Conservation (phyloP, 1,140 invertebrate genomes). For the Drosophila trapezifrons region DNA sequence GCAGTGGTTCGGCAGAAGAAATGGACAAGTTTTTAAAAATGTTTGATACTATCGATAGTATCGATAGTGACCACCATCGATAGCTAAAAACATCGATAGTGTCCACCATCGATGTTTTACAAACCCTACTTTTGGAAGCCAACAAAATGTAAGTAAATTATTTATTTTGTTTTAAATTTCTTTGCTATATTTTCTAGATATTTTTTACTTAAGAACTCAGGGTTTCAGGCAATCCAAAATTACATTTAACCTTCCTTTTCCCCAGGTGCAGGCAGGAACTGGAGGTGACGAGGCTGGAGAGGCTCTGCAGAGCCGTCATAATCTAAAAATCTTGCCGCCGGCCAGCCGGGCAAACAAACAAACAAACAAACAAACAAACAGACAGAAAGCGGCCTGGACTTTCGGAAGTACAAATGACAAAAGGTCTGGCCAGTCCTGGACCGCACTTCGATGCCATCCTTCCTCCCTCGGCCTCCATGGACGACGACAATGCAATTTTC, state of each 20-base stretch:
- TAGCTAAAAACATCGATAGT: no score
- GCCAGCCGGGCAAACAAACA: slow-evolving; percentile 40
- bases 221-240: no score
- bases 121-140: no score
- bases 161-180: no score
- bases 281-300: slow-evolving; percentile 14
- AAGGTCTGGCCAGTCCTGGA: slow-evolving; percentile 24
- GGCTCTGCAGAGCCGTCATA: slow-evolving; percentile 66
- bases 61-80: no score
- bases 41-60: no score
- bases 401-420: slow-evolving; percentile 48
- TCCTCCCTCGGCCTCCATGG: not conserved
- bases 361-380: slow-evolving; percentile 11
- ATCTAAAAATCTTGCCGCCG: slow-evolving; percentile 71
- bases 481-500: slow-evolving; percentile 73
- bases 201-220: no score
- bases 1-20: no score
- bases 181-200: no score
- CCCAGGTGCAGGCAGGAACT: not conserved
- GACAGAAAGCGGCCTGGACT: slow-evolving; percentile 43
- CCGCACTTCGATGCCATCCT: slow-evolving; percentile 1
- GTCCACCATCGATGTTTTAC: no score
- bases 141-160: no score
- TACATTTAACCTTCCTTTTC: not conserved
- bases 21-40: no score